Evolutionary conservation across 2,797 vertebrate species (phyloP), one percentile per base, ranked within the genome.

Genomic region (Phylloscopus collybita): DNA sequence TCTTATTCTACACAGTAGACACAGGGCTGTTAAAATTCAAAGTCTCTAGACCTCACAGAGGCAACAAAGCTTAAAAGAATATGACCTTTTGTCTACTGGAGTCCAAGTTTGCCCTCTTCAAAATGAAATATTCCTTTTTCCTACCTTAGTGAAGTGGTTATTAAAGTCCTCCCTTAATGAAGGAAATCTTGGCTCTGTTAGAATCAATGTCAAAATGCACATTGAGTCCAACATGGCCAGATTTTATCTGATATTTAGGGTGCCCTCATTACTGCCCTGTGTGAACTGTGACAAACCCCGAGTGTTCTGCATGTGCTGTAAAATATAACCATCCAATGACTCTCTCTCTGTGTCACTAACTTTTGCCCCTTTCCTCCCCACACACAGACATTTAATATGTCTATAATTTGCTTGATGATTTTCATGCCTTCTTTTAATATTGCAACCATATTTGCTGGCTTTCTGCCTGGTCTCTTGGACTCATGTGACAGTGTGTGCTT

Each of bases 381-480:
- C 25, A 69, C 25, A 66, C 9, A 75, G 61, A 54, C 26, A 70
- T 93, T 80, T 95, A 90, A 91, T 85, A 40, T 66, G 59, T 56
- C 64, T 90, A 23, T 75, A 92, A 92, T 92, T 91, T 95, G 87
- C 45, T 51, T 88, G 70, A 94, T 92, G 56, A 95, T 95, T 96
- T 96, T 95, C 70, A 91, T 95, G 20, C 65, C 53, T 90, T 91
- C 69, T 92, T 93, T 93, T 88, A 92, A 82, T 91, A 95, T 94
- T 95, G 70, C 76, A 93, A 88, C 82, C 95, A 94, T 83, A 90
- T 92, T 95, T 95, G 19, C 30, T 93, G 88, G 84, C 89, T 86
- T 94, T 53, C 50, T 95, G 73, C 62, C 87, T 92, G 22, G 44
- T 79, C 25, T 90, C 86, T 73, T 74, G 67, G 81, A 75, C 73